Evolutionary conservation across 2,113 vertebrate species (phyloP), one percentile per base, ranked within the genome.

Genomic region (Alethe diademata): DNA sequence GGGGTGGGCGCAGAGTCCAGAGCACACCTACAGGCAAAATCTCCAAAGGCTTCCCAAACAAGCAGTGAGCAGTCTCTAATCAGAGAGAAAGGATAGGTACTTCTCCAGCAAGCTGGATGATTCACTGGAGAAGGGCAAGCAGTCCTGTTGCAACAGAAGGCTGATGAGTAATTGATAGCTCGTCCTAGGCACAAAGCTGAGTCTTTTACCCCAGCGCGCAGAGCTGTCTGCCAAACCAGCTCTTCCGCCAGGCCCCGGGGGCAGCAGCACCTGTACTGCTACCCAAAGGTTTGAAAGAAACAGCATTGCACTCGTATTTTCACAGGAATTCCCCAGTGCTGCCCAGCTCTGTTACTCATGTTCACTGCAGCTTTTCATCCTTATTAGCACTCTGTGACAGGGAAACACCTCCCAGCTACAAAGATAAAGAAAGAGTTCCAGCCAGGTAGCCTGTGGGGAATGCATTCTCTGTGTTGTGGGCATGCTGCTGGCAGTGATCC

Each of bases 151-250:
- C 80, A 89, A 35, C 91, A 86, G 90, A 74, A 89, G 89, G 86
- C 62, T 72, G 91, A 78, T 74, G 88, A 93, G 70, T 86, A 91
- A 96, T 61, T 72, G 79, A 85, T n/a, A 62, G 78, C 87, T 90
- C 0, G 8, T 91, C 74, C 87, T n/a, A 26, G 50, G 91, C 66
- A 43, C 38, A 33, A 75, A 73, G 87, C 84, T 61, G 76, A 66
- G 31, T 48, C 65, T 82, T 40, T 19, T 31, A 56, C 15, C 69
- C 22, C 2, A 1, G 20, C 4, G 20, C 4, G 36, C 79, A 50
- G 86, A 69, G 74, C 58, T 0, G 7, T 10, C 83, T 62, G 88
- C 89, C 91, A 95, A 82, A 85, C 15, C 84, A 73, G 84, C 84
- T 36, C 74, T 25, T 17, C 36, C 3, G 1, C 43, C 40, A 48